Conservation (phyloP, 2,797 vertebrate species). For the Notolepis coatsorum region DNA sequence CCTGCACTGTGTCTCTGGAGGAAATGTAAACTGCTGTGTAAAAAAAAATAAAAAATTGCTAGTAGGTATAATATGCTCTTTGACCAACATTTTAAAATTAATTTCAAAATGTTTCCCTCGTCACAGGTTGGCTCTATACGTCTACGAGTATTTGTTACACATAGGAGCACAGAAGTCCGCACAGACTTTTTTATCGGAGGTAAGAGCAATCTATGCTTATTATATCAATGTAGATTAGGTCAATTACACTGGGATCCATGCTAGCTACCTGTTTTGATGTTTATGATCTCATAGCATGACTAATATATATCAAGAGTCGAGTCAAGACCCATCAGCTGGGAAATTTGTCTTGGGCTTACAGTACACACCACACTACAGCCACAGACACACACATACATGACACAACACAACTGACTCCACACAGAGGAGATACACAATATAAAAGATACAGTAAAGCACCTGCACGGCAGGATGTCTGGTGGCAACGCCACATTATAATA, state of each 20-base stretch:
- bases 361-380: too few relatives aligned
- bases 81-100: background rate
- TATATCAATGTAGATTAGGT: too few relatives aligned
- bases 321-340: too few relatives aligned
- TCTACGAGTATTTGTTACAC: constrained; percentile 98
- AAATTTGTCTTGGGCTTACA: too few relatives aligned
- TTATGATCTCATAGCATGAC: background rate
- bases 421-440: too few relatives aligned
- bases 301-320: background rate
- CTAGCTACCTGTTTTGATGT: background rate
- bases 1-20: constrained; percentile 32
- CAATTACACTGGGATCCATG: too few relatives aligned
- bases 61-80: background rate
- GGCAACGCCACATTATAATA: too few relatives aligned
- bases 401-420: too few relatives aligned
- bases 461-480: too few relatives aligned
- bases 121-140: constrained; percentile 93
- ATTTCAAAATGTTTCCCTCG: constrained; percentile 2
- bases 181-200: constrained; percentile 98
- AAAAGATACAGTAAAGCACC: too few relatives aligned
- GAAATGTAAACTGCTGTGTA: constrained; percentile 29
- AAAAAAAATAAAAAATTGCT: too few relatives aligned
- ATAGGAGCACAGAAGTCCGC: constrained; percentile 98
- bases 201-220: constrained; percentile 64
- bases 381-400: too few relatives aligned